Base-by-base conservation (phyloP, 2,797 vertebrate genomes). In the Rhodeus uyekii region DNA sequence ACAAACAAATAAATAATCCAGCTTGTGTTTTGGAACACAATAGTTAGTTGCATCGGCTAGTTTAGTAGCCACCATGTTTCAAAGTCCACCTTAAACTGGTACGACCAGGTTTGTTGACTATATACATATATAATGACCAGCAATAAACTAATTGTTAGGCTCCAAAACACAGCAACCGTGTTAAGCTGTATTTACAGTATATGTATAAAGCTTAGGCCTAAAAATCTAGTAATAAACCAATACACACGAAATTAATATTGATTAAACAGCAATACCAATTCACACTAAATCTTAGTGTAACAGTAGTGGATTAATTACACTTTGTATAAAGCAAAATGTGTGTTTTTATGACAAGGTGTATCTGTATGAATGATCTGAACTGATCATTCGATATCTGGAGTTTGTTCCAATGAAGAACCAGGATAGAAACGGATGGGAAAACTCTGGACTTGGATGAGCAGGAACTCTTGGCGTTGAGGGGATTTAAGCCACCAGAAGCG, bases 401-500 rank as follows among this genome's bases (percentile, higher is more conserved):
- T 27, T 72, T 34, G 27, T 72, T 60, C 53, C 38, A 72, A 6
- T 36, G 42, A 73, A 32, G 32, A 36, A 22, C 58, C 42, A 14
- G 50, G 42, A 39, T 44, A 36, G 16, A 58, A 50, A 78, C 12
- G 34, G 44, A 53, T 69, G 48, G 64, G n/a, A 14, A 63, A 80
- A 61, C 36, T 80, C 53, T 61, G 16, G 67, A 61, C 65, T 48
- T 72, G 58, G 42, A 13, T 2, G 32, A 72, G 55, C 67, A 48
- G 68, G 42, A 73, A 36, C 16, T 38, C n/a, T 42, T 68, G 1
- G 2, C 38, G n/a, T 46, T 18, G 29, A 80, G 29, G 67, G 78
- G 79, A 61, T 73, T 81, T 50, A 50, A 64, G 79, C 3, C 44
- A 50, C 14, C 42, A 74, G 32, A 64, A 53, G 69, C 5, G 39